Base-by-base conservation (phyloP, 1,140 invertebrate genomes). In the Colletes gigas region DNA sequence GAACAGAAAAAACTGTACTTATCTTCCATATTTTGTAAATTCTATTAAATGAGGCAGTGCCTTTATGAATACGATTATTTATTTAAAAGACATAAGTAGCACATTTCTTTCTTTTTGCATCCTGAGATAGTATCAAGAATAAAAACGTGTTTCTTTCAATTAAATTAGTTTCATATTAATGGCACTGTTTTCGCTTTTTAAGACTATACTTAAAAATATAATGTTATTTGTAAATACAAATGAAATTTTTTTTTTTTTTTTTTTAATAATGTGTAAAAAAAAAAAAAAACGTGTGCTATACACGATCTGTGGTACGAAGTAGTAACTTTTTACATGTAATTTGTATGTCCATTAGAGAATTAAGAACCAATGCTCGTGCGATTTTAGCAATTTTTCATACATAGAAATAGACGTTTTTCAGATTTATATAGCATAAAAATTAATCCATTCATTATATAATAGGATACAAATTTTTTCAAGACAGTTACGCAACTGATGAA, bases 301-400 rank as follows among this genome's bases (percentile, higher is more conserved):
- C 44, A 83, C 67, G 68, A 47, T 80, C 68, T 57, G 15, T 81
- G 80, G 78, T 69, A 74, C 76, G 41, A 77, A 62, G 71, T 73
- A 83, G 79, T 75, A 57, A 86, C 59, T 83, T 87, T 85, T 87
- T 81, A 86, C 72, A 80, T 86, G 82, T 73, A 82, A 74, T 87
- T 86, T 86, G 59, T 87, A 86, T 81, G 82, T 86, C 69, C 71
- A 39, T 86, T 86, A 86, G 69, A 69, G n/a, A 57, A 67, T 71
- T 82, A 81, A 83, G 65, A 81, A 77, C 60, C 78, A 66, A 68
- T 83, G 66, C 65, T 81, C 72, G 70, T 62, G 74, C 78, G 67
- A 86, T 76, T 85, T 83, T 79, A 80, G 72, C 19, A 85, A 71
- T 86, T 87, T 86, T 87, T 87, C 84, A 87, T 74, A 78, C 52